A percentile compares a stretch with the other conserved stretches of the same genome.
phyloP scores from a whole-genome alignment of 2,888 invertebrate genomes.

The Caenorhabditis sp. region DNA sequence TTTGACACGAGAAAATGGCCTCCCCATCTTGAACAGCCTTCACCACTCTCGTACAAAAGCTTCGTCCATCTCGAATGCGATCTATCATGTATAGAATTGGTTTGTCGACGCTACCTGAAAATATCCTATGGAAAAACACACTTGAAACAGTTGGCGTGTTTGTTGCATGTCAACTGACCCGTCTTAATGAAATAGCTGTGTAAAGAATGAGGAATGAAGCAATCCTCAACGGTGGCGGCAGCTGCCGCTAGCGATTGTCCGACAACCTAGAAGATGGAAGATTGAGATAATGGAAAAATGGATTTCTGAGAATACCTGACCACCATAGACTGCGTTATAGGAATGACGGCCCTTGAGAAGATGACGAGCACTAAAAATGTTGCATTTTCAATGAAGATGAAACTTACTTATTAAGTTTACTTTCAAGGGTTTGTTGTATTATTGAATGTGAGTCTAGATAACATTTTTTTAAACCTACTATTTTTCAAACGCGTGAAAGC shows the following conservation, averaged over 20 bases:
- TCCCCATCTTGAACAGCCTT: conserved; percentile 84
- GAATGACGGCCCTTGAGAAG: conserved; percentile 67
- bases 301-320: conserved; percentile 52
- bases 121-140: background rate
- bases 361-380: conserved; percentile 64
- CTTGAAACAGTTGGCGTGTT: conserved; percentile 12
- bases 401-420: too few species aligned
- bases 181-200: conserved; percentile 70
- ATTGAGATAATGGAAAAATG: background rate
- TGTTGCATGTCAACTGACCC: conserved; percentile 41
- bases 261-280: conserved; percentile 53
- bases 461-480: background rate
- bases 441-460: too few species aligned
- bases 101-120: conserved; percentile 73
- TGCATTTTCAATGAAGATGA: too few species aligned
- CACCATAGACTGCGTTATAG: conserved; percentile 67
- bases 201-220: conserved; percentile 66
- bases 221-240: conserved; percentile 67
- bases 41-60: conserved; percentile 84
- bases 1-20: conserved; percentile 83
- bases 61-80: conserved; percentile 84
- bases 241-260: conserved; percentile 68
- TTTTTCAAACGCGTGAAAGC: background rate
- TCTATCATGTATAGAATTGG: conserved; percentile 84
- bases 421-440: too few species aligned